Evolutionary conservation across 2,888 invertebrate genomes (phyloP), one percentile per base, ranked within the genome.

Genomic region (Drosophila lutescens): DNA sequence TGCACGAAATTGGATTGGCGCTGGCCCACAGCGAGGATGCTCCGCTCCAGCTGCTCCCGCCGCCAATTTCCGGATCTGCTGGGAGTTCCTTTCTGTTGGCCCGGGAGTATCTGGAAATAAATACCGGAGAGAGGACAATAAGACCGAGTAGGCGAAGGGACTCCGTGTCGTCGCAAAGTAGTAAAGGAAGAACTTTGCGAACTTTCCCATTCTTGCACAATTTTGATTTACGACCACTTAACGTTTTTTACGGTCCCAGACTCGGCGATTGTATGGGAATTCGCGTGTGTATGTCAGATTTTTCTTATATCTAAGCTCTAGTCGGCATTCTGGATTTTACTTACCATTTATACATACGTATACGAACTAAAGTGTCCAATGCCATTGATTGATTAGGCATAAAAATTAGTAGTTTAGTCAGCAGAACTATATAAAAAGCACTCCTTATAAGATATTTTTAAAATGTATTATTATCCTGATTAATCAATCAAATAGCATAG

Each of bases 201-300:
- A 85, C 73, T 83, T 85, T 85, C 58, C 66, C 65, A 76, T 77
- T 69, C 80, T 76, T 41, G 74, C 76, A 70, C 72, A 85, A 76
- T 87, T 87, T 87, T 83, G 82, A 83, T 83, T 83, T 83, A 83
- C 86, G 86, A 86, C 88, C 82, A 87, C 82, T 83, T 83, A 86
- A 86, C 76, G 83, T 83, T 87, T 85, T 82, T 83, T 87, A 83
- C 82, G 76, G 68, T 56, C 59, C 51, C 77, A 38, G 65, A 77
- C 68, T 79, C 53, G 55, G 59, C 62, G 75, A 74, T 77, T 78
- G 57, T 59, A 57, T 53, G 46, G 57, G 58, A 17, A 69, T 67
- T 55, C 69, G 58, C 60, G 58, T 68, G 70, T 61, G 54, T 55
- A 50, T 41, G 44, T 47, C 17, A 15, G 46, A 46, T 34, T 47